These are phyloP conservation scores for Periparus ater DNA, from an alignment of 2,797 vertebrate genomes.

Conservation along the genomic window DNA sequence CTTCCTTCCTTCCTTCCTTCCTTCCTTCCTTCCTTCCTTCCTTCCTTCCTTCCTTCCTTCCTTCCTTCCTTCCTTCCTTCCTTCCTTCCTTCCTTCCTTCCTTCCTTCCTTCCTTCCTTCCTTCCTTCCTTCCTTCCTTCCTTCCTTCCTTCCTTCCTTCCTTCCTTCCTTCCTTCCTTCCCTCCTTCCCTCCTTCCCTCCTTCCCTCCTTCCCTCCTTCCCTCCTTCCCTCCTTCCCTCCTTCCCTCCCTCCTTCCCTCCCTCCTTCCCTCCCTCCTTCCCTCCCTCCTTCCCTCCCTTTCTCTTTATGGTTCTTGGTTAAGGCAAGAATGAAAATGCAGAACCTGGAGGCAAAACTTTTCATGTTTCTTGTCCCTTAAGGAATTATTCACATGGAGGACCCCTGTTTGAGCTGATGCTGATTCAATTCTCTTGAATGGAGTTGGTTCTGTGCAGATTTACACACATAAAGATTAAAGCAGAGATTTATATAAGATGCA, in stretches of 20 bases:
- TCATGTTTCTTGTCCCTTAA: background rate
- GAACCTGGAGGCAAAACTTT: background rate
- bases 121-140: too few species aligned
- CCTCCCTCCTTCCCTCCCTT: background rate
- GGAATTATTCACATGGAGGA: background rate
- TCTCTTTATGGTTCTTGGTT: background rate
- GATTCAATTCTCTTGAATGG: background rate
- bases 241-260: too few species aligned
- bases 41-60: background rate
- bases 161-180: too few species aligned
- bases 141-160: too few species aligned
- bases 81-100: accelerated
- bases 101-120: background rate
- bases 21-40: background rate
- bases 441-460: background rate
- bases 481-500: background rate
- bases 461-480: background rate
- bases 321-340: background rate
- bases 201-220: too few species aligned
- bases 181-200: too few species aligned
- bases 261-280: accelerated
- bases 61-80: accelerated
- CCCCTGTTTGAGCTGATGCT: background rate
- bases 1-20: accelerated
- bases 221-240: too few species aligned